Percentiles rank a stretch among this genome's conserved stretches.
Evolutionary conservation across 2,113 vertebrate genomes (phyloP).

Genomic region (Toxostoma redivivum): DNA sequence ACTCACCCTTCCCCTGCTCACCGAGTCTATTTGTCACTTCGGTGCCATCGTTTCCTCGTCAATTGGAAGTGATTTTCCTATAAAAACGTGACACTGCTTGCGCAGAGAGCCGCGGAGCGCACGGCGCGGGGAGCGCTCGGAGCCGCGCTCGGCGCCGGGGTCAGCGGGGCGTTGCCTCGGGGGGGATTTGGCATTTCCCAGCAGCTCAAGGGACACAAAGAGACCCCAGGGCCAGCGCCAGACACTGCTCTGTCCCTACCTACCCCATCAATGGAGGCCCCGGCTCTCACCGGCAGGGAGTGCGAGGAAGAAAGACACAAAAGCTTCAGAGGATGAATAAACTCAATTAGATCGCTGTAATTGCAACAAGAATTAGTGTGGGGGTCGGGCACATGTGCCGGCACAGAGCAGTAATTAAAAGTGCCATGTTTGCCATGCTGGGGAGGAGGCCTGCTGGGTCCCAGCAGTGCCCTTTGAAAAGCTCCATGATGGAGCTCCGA

Average conservation of each 20-base stretch:
- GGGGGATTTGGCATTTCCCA: not conserved
- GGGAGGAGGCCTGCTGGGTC: conserved; percentile 60
- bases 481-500: conserved; percentile 36
- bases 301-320: conserved; percentile 55
- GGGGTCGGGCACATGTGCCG: conserved; percentile 55
- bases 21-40: accelerated
- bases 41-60: not conserved
- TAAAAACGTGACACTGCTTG: not conserved
- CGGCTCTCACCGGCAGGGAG: conserved; percentile 67
- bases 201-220: conserved; percentile 23
- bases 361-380: conserved; percentile 64
- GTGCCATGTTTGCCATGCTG: conserved; percentile 50
- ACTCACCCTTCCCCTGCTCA: accelerated
- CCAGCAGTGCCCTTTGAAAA: conserved; percentile 63
- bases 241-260: not conserved
- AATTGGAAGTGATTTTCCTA: not conserved
- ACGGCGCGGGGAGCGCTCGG: accelerated
- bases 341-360: conserved; percentile 69
- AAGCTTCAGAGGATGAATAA: conserved; percentile 57
- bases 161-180: not conserved
- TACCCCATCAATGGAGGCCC: not conserved
- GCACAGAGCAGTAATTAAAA: conserved; percentile 57
- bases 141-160: not conserved
- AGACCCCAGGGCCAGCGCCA: not conserved
- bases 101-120: accelerated